phyloP scores from a whole-genome alignment of 2,888 invertebrate genomes.

The Chelonus formosanus region DNA sequence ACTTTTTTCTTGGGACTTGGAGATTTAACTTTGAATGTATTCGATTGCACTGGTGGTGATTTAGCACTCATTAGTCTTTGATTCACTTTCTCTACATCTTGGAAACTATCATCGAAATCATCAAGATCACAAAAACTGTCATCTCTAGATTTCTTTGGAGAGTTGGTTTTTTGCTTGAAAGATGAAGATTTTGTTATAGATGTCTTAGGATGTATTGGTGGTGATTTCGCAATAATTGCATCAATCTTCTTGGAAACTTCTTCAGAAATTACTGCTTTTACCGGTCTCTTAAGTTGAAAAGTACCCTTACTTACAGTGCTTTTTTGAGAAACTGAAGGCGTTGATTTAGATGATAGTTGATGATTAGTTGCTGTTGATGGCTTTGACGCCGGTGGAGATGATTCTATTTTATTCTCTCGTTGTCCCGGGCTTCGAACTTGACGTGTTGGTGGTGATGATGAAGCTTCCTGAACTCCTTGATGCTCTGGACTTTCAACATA shows the following conservation, averaged over 20 bases:
- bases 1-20: no score
- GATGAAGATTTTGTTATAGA: not conserved
- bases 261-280: not conserved
- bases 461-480: not conserved
- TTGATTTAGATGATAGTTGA: not conserved
- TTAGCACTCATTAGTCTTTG: constrained; percentile 14
- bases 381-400: not conserved
- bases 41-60: constrained; percentile 19
- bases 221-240: not conserved
- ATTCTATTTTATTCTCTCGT: not conserved
- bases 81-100: not conserved
- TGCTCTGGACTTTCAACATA: not conserved
- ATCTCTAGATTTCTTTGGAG: no score
- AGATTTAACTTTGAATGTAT: no score
- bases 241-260: constrained; percentile 3
- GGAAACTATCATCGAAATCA: constrained; percentile 4
- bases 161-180: no score
- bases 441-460: not conserved
- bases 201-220: not conserved
- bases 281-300: constrained; percentile 5
- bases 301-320: not conserved
- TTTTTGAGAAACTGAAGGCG: not conserved
- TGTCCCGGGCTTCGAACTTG: not conserved
- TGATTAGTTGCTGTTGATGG: not conserved
- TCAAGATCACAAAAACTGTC: no score